Percentiles rank a stretch among this genome's conserved stretches.
phyloP scores from a whole-genome alignment of 2,113 vertebrate genomes.

The Pedetes capensis region DNA sequence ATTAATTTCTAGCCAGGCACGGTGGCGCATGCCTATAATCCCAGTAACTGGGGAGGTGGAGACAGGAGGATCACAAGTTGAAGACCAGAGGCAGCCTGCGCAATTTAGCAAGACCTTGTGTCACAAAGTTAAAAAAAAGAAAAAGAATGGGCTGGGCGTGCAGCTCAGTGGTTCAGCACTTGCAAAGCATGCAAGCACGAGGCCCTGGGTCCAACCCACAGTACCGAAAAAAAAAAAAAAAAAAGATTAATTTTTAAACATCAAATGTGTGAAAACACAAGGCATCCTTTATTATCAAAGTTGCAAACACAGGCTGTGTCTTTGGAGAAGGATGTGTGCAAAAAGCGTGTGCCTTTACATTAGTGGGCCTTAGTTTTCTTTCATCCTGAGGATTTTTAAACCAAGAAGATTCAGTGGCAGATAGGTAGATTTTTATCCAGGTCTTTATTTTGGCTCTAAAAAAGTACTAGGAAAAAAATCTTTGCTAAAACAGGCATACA shows the following conservation, averaged over 20 bases:
- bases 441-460: conserved; percentile 40
- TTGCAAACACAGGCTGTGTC: not conserved
- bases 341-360: not conserved
- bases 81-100: too few relatives aligned
- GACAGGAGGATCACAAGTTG: too few relatives aligned
- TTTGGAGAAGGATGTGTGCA: not conserved
- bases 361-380: not conserved
- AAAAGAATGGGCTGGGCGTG: too few relatives aligned
- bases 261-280: not conserved
- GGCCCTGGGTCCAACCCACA: too few relatives aligned
- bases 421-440: not conserved
- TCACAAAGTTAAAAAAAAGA: too few relatives aligned
- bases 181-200: too few relatives aligned
- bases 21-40: too few relatives aligned
- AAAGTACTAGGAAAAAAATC: not conserved
- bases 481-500: conserved; percentile 25
- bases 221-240: too few relatives aligned
- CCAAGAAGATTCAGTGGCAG: not conserved
- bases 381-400: conserved; percentile 3
- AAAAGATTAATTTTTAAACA: conserved; percentile 17
- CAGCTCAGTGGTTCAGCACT: too few relatives aligned
- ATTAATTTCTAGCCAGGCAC: conserved; percentile 17
- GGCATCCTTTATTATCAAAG: conserved; percentile 6
- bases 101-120: too few relatives aligned
- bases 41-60: too few relatives aligned